Percentiles rank a stretch among this genome's conserved stretches.
phyloP scores from a whole-genome alignment of 2,888 invertebrate genomes.

The Pammene fasciana region DNA sequence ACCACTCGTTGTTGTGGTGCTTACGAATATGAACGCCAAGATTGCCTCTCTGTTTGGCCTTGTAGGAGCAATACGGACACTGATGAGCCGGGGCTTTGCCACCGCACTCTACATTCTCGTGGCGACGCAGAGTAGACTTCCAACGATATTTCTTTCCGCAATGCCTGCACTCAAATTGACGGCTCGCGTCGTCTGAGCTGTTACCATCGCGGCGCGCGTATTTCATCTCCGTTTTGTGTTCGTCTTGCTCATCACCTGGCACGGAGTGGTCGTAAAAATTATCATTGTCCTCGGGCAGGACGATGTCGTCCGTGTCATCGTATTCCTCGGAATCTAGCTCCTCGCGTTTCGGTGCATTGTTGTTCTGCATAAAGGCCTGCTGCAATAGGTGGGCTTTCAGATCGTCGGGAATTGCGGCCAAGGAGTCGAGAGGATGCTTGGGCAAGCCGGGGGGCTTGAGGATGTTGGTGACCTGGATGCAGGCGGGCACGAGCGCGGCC shows the following conservation, averaged over 20 bases:
- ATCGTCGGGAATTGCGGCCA: conserved; percentile 59
- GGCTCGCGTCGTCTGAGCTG: conserved; percentile 78
- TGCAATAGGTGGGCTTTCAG: conserved; percentile 69
- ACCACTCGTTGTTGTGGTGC: conserved; percentile 86
- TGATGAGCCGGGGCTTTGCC: conserved; percentile 92
- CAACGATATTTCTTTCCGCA: conserved; percentile 94
- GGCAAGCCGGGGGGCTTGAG: conserved; percentile 51
- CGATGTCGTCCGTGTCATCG: conserved; percentile 81
- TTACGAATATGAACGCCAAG: conserved; percentile 91
- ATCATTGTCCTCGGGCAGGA: conserved; percentile 75
- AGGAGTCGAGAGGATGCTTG: conserved; percentile 52
- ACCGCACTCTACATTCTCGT: conserved; percentile 93
- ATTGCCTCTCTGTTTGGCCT: conserved; percentile 92
- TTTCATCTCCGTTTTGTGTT: conserved; percentile 68
- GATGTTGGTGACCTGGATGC: conserved; percentile 60
- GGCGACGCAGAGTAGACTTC: conserved; percentile 92
- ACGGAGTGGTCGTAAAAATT: conserved; percentile 51
- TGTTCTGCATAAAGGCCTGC: conserved; percentile 72
- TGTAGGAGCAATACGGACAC: conserved; percentile 90
- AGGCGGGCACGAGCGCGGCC: conserved; percentile 60
- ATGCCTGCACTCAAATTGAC: conserved; percentile 90
- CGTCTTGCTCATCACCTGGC: conserved; percentile 57
- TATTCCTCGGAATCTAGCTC: conserved; percentile 80
- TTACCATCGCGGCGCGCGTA: conserved; percentile 60
- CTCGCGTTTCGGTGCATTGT: conserved; percentile 70